Percentiles rank a stretch among this genome's conserved stretches.
phyloP scores from a whole-genome alignment of 2,888 invertebrate genomes.

The Ametastegia equiseti region DNA sequence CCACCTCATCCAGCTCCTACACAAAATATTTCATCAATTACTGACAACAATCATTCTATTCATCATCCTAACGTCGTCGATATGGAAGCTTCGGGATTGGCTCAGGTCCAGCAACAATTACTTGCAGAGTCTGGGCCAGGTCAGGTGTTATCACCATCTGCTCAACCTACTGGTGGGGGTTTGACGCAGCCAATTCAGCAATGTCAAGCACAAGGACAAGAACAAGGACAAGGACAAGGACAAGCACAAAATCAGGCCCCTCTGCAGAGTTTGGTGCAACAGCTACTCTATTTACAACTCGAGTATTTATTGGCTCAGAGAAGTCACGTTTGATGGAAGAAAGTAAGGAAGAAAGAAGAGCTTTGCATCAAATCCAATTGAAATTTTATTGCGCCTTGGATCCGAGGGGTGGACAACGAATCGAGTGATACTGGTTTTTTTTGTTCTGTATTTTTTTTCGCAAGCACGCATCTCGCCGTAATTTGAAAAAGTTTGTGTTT shows the following conservation, averaged over 20 bases:
- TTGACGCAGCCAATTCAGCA: slow-evolving; percentile 69
- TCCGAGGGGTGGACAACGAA: slow-evolving; percentile 9
- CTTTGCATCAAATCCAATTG: too few species aligned
- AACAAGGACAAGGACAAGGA: slow-evolving; percentile 49
- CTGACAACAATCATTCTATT: slow-evolving; percentile 44
- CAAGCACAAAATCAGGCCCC: slow-evolving; percentile 68
- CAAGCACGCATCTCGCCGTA: slow-evolving; percentile 27
- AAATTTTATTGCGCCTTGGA: background rate
- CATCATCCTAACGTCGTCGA: slow-evolving; percentile 63
- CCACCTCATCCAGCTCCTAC: background rate
- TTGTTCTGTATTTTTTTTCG: background rate
- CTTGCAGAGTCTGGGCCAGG: slow-evolving; percentile 61
- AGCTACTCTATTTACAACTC: slow-evolving; percentile 70
- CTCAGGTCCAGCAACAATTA: slow-evolving; percentile 65
- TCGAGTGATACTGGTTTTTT: background rate
- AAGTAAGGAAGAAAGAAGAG: too few species aligned
- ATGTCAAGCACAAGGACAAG: slow-evolving; percentile 56
- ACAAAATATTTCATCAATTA: slow-evolving; percentile 9
- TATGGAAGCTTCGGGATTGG: slow-evolving; percentile 67
- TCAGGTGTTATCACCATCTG: slow-evolving; percentile 60
- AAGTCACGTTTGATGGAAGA: slow-evolving; percentile 65
- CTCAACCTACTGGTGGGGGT: slow-evolving; percentile 66
- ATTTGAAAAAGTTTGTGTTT: slow-evolving; percentile 17
- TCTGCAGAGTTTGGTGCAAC: slow-evolving; percentile 73
- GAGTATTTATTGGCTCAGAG: slow-evolving; percentile 71